Evolutionary conservation across 2,113 vertebrate genomes (phyloP), one percentile per base, ranked within the genome.

Genomic region (Eidolon helvum): DNA sequence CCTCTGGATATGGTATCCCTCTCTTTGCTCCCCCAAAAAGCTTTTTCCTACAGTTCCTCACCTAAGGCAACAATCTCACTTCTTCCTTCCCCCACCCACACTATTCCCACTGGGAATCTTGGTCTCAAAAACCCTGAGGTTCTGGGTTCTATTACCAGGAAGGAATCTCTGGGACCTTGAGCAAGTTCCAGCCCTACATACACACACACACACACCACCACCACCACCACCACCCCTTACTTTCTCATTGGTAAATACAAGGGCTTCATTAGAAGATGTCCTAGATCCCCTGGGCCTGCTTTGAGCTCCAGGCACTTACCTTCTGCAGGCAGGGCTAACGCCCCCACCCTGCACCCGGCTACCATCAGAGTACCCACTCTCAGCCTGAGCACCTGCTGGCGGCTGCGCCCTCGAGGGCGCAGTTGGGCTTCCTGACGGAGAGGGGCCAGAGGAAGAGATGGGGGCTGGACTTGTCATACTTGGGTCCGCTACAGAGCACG

Each of bases 351-450:
- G 12, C 72, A 10, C 5, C 2, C 0, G 6, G 43, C 26, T 71
- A 28, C 88, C 28, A 30, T 22, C 8, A 0, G 38, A 10, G 40
- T 2, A 1, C 40, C 33, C 7, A 0, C 1, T 0, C 10, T 9
- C 48, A 33, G 7, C 12, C 82, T 0, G 30, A 0, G 7, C 15
- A 21, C 35, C 79, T 33, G 71, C 1, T 2, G 33, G 33, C 10
- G 0, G 12, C 33, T 15, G 33, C 2, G 10, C 9, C 45, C 48
- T 38, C 1, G 2, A 33, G 53, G 63, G 30, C 4, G 1, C 50
- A 68, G 38, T 5, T 9, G 28, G 53, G 71, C 15, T 53, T 19
- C 7, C 66, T 0, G 15, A 35, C 19, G 2, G 12, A 63, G 28
- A 18, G 24, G 93, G 38, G 24, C 35, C 5, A 0, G 59, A 61